Conservation (phyloP, 2,113 vertebrate species). For the Lepidothrix coronata region DNA sequence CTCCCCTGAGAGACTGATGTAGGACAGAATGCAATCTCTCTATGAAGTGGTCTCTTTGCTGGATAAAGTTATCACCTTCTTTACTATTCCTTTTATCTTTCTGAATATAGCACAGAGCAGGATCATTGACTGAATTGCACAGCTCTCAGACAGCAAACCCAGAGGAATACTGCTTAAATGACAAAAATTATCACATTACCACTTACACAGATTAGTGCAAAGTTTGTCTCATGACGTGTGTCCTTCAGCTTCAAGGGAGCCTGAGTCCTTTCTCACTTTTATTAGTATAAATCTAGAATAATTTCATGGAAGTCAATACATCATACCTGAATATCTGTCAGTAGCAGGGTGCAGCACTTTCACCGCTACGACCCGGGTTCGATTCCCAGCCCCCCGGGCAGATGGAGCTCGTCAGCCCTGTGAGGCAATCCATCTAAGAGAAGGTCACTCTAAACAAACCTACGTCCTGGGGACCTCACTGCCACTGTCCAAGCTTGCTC, state of each 20-base stretch:
- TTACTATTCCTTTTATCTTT: not conserved
- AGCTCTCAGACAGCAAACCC: slow-evolving; percentile 6
- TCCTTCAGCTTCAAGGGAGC: slow-evolving; percentile 23
- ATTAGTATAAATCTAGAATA: not conserved
- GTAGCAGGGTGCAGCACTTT: no score
- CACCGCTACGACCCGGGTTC: no score
- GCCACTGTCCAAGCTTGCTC: no score
- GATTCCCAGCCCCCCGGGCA: no score
- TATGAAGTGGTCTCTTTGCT: not conserved
- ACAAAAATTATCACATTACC: slow-evolving; percentile 21
- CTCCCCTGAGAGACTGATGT: not conserved
- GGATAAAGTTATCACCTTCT: not conserved
- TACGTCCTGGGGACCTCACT: no score
- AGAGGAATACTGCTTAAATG: not conserved
- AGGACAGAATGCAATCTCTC: not conserved
- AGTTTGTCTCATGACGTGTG: not conserved
- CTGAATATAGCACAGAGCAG: not conserved
- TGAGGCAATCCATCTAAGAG: no score
- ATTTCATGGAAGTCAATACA: not conserved
- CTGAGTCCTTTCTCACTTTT: not conserved
- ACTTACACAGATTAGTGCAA: not conserved
- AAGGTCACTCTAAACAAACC: no score
- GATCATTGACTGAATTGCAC: not conserved
- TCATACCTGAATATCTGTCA: not conserved
- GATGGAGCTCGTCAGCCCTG: no score